phyloP scores from a whole-genome alignment of 2,797 vertebrate species.

The Enteromius mattozi region DNA sequence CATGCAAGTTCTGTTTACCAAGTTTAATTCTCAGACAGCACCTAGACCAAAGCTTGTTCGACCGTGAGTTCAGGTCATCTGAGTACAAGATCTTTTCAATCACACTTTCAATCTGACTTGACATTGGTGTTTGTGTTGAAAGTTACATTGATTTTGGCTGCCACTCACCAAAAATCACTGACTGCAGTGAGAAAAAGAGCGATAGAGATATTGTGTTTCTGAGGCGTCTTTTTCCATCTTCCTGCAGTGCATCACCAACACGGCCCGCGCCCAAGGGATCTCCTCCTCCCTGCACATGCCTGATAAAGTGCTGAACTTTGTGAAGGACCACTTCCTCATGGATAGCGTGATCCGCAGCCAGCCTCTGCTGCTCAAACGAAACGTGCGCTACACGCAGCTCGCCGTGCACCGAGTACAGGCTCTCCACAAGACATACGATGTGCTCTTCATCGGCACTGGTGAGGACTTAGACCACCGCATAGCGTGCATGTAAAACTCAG shows the following conservation, averaged over 20 bases:
- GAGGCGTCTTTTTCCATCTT: conserved; percentile 21
- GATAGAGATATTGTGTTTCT: conserved; percentile 13
- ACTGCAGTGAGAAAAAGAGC: neutral
- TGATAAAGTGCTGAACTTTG: conserved; percentile 94
- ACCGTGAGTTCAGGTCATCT: conserved; percentile 20
- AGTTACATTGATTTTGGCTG: conserved; percentile 25
- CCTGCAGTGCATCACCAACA: conserved; percentile 89
- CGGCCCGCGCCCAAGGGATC: conserved; percentile 83
- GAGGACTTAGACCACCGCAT: conserved; percentile 42
- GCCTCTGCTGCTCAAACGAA: conserved; percentile 87
- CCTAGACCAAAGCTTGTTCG: conserved; percentile 2
- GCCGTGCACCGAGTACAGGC: conserved; percentile 80
- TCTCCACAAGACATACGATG: conserved; percentile 77
- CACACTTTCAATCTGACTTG: conserved; percentile 45
- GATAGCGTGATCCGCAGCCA: conserved; percentile 87
- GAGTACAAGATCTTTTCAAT: conserved; percentile 31
- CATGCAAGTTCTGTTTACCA: conserved; percentile 36
- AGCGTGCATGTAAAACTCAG: neutral
- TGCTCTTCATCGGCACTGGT: conserved; percentile 95
- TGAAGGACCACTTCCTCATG: conserved; percentile 99
- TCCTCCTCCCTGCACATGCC: conserved; percentile 92
- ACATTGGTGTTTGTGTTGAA: conserved; percentile 50
- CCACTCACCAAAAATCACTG: conserved; percentile 45
- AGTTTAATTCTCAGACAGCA: conserved; percentile 4
- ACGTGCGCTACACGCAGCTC: conserved; percentile 87